phyloP scores from a whole-genome alignment of 1,140 invertebrate genomes.

The Melipona quadrifasciata region DNA sequence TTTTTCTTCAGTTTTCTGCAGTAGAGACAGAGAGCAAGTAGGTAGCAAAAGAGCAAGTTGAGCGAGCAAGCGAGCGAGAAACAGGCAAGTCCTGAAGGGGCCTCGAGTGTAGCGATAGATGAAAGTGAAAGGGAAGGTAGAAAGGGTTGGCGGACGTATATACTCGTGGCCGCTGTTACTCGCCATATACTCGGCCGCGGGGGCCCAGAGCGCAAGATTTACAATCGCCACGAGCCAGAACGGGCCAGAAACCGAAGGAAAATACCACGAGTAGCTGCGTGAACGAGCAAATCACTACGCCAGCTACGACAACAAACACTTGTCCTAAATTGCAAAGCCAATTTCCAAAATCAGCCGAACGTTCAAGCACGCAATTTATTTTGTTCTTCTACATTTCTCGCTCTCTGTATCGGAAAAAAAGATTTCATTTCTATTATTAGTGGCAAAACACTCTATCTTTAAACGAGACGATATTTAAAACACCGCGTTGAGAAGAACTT shows the following conservation, averaged over 20 bases:
- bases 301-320: slow-evolving; percentile 3
- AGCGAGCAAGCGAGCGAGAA: slow-evolving; percentile 42
- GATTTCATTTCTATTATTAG: background rate
- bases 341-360: background rate
- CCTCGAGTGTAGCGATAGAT: slow-evolving; percentile 70
- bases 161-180: slow-evolving; percentile 69
- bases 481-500: background rate
- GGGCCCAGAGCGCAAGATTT: slow-evolving; percentile 70
- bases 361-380: background rate
- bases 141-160: slow-evolving; percentile 74
- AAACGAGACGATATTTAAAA: background rate
- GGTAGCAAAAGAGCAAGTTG: slow-evolving; percentile 53
- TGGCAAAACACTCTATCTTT: background rate
- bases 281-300: slow-evolving; percentile 29
- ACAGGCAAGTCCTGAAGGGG: slow-evolving; percentile 60
- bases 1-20: slow-evolving; percentile 11
- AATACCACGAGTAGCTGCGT: slow-evolving; percentile 55
- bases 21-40: slow-evolving; percentile 46
- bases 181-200: slow-evolving; percentile 59
- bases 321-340: background rate
- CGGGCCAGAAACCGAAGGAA: slow-evolving; percentile 57
- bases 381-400: background rate
- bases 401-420: no score
- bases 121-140: slow-evolving; percentile 80
- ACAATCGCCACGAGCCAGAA: slow-evolving; percentile 69